Evolutionary conservation across 2,113 vertebrate genomes (phyloP).

Genomic region (Epinephelus cyanopodus): DNA sequence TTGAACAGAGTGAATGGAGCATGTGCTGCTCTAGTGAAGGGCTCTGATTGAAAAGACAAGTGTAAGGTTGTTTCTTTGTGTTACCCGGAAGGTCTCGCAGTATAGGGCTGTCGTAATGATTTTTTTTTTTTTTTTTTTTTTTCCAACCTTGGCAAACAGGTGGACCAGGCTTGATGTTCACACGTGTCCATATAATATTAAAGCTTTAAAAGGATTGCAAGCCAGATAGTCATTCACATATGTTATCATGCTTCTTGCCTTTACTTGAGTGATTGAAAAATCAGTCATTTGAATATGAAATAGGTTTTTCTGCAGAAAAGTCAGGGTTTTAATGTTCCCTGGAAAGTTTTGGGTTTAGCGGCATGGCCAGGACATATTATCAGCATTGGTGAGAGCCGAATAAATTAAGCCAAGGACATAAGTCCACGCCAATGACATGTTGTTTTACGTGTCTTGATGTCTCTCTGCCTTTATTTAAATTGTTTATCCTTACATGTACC

Average conservation of each 20-base stretch:
- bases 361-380: not conserved
- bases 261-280: not conserved
- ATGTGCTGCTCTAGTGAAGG: not conserved
- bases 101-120: not conserved
- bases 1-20: constrained; percentile 18
- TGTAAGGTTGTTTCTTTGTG: constrained; percentile 27
- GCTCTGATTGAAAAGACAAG: constrained; percentile 17
- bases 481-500: not conserved
- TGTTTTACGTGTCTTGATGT: not conserved
- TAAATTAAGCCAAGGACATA: too few relatives aligned
- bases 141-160: constrained; percentile 8
- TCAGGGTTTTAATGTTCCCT: constrained; percentile 4
- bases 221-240: constrained; percentile 1
- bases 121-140: not conserved
- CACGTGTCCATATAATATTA: constrained; percentile 9
- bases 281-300: not conserved
- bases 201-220: constrained; percentile 11
- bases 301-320: not conserved
- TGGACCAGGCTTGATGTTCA: not conserved
- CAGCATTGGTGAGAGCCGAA: too few relatives aligned
- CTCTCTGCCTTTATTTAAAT: constrained; percentile 8
- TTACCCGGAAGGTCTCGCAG: constrained; percentile 8
- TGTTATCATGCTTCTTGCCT: not conserved
- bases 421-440: too few relatives aligned
- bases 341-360: constrained; percentile 2